Evolutionary conservation across 2,797 vertebrate genomes (phyloP), one percentile per base, ranked within the genome.

Genomic region (Babyrousa celebensis): DNA sequence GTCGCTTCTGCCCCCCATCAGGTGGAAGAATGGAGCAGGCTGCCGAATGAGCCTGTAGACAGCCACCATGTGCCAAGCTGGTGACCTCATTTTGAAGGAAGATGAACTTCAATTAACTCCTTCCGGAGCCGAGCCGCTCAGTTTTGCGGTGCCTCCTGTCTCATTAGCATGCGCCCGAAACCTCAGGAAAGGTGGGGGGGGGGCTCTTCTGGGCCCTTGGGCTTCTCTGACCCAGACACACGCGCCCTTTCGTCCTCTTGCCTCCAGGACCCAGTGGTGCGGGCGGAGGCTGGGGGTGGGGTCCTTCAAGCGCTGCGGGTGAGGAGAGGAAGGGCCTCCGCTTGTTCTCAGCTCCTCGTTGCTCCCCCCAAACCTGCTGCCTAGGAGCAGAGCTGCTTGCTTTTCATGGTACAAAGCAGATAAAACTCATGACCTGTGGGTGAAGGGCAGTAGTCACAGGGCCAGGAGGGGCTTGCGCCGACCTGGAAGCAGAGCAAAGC

Each of bases 41-140:
- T 96, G 94, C 97, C 98, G 98, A 98, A 98, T 98, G 97, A 68
- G 0, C 89, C 97, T 94, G 5, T 85, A 97, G 98, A 98, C 98
- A 98, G 98, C 97, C 98, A 98, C 99, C 99, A 98, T 99, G 98
- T 99, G 99, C 99, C 97, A 97, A 98, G 98, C 98, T 97, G 98
- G 98, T 98, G 98, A 60, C 99, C 98, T 98, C 99, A 98, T 98
- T 99, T 99, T 98, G 99, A 99, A 99, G 99, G 99, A 97, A 70
- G 90, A 25, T 63, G 97, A 97, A 96, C 96, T 97, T 97, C 67
- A 93, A 96, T 95, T 70, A 89, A 25, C 96, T 98, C 98, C 98
- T 98, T 97, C 98, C 84, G 88, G 97, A 97, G 54, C 80, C 36
- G 97, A 97, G 54, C 80, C 36, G 0, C 2, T 84, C 87, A 14